phyloP scores from a whole-genome alignment of 2,888 invertebrate species.

The Chrysolina oricalcia region DNA sequence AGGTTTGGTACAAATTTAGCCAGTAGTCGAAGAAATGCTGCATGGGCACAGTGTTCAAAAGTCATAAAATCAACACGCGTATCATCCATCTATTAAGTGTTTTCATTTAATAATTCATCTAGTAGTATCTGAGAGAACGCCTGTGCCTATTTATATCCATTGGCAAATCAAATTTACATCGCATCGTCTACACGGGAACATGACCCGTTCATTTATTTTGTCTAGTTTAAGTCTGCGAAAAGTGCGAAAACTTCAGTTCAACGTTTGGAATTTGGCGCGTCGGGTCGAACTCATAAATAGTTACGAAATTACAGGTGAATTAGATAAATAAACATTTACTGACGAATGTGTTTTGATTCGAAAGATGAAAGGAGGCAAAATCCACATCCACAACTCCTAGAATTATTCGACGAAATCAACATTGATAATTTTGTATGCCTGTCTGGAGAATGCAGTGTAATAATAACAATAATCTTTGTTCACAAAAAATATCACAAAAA shows the following conservation, averaged over 20 bases:
- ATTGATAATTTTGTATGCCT: background rate
- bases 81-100: background rate
- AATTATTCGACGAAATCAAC: background rate
- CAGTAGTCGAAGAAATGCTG: too few relatives aligned
- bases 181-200: conserved; percentile 1
- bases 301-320: background rate
- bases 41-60: background rate
- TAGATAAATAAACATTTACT: background rate
- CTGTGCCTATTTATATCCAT: conserved; percentile 8
- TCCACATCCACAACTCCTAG: background rate
- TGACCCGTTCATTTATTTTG: conserved; percentile 8
- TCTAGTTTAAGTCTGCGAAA: conserved; percentile 14
- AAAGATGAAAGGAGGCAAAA: background rate
- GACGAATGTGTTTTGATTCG: background rate
- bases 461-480: too few relatives aligned
- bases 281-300: background rate
- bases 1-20: too few relatives aligned
- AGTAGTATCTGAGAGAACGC: background rate
- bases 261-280: background rate
- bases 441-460: too few relatives aligned
- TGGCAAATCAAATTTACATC: background rate
- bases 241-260: conserved; percentile 3
- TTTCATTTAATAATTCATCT: background rate
- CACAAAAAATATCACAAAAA: too few relatives aligned
- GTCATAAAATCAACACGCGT: background rate